Conservation (phyloP, 2,888 invertebrate species). For the Sarcophaga variegata region DNA sequence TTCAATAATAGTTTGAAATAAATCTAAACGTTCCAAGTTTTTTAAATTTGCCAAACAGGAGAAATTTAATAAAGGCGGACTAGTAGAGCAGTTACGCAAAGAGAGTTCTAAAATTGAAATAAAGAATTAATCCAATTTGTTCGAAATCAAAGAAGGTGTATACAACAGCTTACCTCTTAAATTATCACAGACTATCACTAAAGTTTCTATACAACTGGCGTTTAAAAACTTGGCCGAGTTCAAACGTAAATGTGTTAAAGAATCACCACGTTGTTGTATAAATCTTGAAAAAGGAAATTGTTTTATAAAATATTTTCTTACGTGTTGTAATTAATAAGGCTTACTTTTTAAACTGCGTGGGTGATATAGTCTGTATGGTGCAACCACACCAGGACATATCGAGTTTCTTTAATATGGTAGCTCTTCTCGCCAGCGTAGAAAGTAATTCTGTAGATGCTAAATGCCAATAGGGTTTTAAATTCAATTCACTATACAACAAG, state of each 20-base stretch:
- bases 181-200: constrained; percentile 86
- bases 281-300: constrained; percentile 73
- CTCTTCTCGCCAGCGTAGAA: constrained; percentile 83
- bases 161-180: constrained; percentile 85
- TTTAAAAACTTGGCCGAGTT: constrained; percentile 91
- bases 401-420: constrained; percentile 88
- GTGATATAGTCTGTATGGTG: constrained; percentile 82
- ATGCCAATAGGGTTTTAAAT: constrained; percentile 92
- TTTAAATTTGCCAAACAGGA: constrained; percentile 85
- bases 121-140: constrained; percentile 25
- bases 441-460: constrained; percentile 86
- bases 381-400: constrained; percentile 96
- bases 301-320: too few species aligned
- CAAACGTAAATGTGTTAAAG: constrained; percentile 89
- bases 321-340: background rate
- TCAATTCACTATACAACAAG: constrained; percentile 89
- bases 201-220: constrained; percentile 85
- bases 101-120: constrained; percentile 86
- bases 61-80: constrained; percentile 80
- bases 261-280: constrained; percentile 84
- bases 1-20: constrained; percentile 89
- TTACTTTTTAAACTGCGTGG: constrained; percentile 83
- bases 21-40: constrained; percentile 88
- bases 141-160: background rate
- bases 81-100: constrained; percentile 86